Base-by-base conservation (phyloP, 2,888 invertebrate genomes). In the Tachina lurida region DNA sequence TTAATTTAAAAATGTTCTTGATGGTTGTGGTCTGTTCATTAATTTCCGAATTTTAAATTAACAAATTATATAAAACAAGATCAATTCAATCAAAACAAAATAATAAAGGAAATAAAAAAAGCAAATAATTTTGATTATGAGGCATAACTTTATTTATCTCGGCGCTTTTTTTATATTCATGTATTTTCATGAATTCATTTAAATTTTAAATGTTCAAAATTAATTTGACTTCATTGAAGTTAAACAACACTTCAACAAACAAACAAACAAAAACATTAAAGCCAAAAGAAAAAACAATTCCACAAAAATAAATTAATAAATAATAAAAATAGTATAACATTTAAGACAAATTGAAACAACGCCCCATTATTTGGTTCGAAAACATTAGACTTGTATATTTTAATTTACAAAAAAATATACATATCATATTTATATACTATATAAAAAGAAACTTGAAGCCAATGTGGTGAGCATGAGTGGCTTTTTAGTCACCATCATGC, bases 311-410 rank as follows among this genome's bases (percentile, higher is more conserved):
- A 65, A 56, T 8, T n/a, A 58, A 73, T 73, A 39, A 60, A 60
- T 54, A 45, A 15, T 8, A 45, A 76, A 58, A 52, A 43, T 41
- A 10, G 19, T 15, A 7, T 31, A 47, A 68, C 31, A 70, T 70
- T 70, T 54, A 62, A 81, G 70, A 68, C 41, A 70, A 75, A 79
- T 63, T 76, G 63, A 47, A 82, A 63, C 56, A n/a, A 76, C 75
- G 75, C 56, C 63, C 74, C 63, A 63, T n/a, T 63, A 2, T 31
- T 31, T 31, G 10, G 15, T 45, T 70, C 7, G 15, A 41, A 22
- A 17, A 49, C 10, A 22, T 41, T 19, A 22, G 43, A 60, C 7
- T 17, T 71, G 39, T 75, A 19, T 73, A 39, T 19, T 71, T 79
- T 17, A 9, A 39, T 54, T 71, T 39, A 17, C n/a, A 7, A 10